Conservation (phyloP, 2,797 vertebrate species). For the Rhinella marina region DNA sequence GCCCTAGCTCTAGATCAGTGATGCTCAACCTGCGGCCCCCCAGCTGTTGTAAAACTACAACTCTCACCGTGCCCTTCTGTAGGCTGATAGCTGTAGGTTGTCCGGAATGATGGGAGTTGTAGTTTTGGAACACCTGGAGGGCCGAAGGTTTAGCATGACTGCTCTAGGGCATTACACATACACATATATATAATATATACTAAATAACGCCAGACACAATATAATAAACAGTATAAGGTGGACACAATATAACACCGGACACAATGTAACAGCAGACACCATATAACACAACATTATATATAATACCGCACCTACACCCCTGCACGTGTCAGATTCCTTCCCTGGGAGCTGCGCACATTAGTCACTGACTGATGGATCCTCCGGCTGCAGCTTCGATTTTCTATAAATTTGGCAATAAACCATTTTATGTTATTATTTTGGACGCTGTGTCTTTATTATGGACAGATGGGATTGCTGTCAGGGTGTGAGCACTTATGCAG, state of each 20-base stretch:
- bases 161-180: too few relatives aligned
- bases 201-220: neutral
- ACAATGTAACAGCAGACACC: neutral
- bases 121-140: too few relatives aligned
- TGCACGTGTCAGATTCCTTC: neutral
- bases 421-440: neutral
- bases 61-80: too few relatives aligned
- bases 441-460: neutral
- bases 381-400: neutral
- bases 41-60: too few relatives aligned
- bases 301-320: neutral
- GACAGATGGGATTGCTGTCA: neutral
- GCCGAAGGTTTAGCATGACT: too few relatives aligned
- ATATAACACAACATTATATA: neutral
- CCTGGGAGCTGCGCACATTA: neutral
- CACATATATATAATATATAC: too few relatives aligned
- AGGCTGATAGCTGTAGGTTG: too few relatives aligned
- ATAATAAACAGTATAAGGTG: neutral
- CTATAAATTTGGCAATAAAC: constrained; percentile 5
- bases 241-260: neutral
- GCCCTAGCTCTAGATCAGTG: too few relatives aligned
- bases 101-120: too few relatives aligned
- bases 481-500: neutral
- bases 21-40: too few relatives aligned
- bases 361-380: neutral